These are phyloP conservation scores for Menura novaehollandiae DNA, from an alignment of 2,113 vertebrate genomes.

Conservation along the genomic window DNA sequence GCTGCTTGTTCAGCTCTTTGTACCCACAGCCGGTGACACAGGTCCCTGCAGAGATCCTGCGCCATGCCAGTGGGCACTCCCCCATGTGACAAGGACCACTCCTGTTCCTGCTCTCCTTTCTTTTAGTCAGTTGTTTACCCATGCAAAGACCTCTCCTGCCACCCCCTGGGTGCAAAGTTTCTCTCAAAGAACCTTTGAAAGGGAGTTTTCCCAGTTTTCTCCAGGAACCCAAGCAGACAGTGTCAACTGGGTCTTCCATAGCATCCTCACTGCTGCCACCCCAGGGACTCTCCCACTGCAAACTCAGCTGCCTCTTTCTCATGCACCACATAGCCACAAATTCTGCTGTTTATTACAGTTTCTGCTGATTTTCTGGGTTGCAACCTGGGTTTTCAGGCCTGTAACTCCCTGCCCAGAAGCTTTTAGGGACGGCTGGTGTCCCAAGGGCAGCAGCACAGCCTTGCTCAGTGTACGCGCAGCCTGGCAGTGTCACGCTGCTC, in stretches of 20 bases:
- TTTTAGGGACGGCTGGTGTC: not conserved
- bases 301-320: not conserved
- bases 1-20: not conserved
- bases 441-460: not conserved
- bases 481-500: fast-evolving
- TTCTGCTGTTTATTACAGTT: not conserved
- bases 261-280: not conserved
- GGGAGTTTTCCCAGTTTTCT: not conserved
- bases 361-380: not conserved
- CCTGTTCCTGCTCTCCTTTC: not conserved
- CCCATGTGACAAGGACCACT: fast-evolving
- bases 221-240: not conserved
- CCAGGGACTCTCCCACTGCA: not conserved
- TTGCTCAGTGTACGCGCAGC: fast-evolving
- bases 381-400: not conserved
- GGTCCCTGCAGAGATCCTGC: fast-evolving
- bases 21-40: not conserved
- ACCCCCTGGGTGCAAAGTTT: not conserved
- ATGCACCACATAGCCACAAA: not conserved
- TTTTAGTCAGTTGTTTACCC: not conserved
- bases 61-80: not conserved
- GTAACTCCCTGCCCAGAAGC: not conserved
- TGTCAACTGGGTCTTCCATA: not conserved
- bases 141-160: not conserved
- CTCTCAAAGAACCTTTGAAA: not conserved